Percentiles rank a stretch among this genome's conserved stretches.
These are phyloP conservation scores for Aquatica leii DNA, from an alignment of 2,888 invertebrate genomes.

Conservation along the genomic window DNA sequence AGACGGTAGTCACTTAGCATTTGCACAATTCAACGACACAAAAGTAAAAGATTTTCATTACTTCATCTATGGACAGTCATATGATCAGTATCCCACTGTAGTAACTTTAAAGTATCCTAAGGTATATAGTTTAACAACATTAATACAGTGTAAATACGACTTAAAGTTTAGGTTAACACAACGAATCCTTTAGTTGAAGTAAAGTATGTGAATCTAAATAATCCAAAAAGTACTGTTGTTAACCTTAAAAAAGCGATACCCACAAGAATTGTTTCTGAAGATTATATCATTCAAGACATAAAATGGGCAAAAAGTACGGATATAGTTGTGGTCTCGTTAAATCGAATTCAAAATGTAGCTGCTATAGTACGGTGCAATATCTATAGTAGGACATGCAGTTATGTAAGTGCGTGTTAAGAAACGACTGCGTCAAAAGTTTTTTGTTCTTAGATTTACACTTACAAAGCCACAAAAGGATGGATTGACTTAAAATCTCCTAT, in stretches of 20 bases:
- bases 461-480: constrained; percentile 69
- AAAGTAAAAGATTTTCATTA: constrained; percentile 71
- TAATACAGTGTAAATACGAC: background rate
- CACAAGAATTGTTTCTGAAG: constrained; percentile 64
- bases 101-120: constrained; percentile 80
- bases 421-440: constrained; percentile 28
- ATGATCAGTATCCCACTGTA: constrained; percentile 73
- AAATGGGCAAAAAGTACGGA: constrained; percentile 76
- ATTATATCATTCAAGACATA: constrained; percentile 75
- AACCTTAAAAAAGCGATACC: constrained; percentile 56
- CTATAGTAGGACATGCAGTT: constrained; percentile 7
- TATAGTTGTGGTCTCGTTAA: constrained; percentile 81
- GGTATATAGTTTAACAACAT: constrained; percentile 57
- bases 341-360: constrained; percentile 81
- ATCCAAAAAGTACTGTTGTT: constrained; percentile 24
- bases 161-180: constrained; percentile 70
- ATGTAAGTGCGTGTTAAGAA: constrained; percentile 25
- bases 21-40: constrained; percentile 76
- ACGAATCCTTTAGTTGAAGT: constrained; percentile 77
- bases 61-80: constrained; percentile 68
- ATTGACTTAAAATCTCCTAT: constrained; percentile 67
- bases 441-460: constrained; percentile 16
- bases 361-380: constrained; percentile 54
- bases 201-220: constrained; percentile 67
- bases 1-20: constrained; percentile 72